These are phyloP conservation scores for Cancer borealis DNA, from an alignment of 2,888 invertebrate species.

Conservation along the genomic window DNA sequence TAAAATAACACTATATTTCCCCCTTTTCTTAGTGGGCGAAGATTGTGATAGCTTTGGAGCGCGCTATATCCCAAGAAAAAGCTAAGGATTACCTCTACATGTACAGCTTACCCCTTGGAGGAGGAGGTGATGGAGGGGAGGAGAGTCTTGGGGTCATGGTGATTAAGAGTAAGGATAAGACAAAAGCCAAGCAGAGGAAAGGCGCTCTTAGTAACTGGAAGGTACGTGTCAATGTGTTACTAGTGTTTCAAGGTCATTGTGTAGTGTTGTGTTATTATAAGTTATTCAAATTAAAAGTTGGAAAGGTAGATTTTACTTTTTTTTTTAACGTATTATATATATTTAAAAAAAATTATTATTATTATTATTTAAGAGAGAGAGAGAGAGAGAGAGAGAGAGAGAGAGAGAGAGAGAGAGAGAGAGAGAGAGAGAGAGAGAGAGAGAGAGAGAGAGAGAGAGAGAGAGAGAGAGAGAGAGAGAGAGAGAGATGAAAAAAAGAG, in stretches of 20 bases:
- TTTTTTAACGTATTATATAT: no score
- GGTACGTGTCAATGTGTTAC: constrained; percentile 82
- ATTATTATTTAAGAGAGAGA: no score
- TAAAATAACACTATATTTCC: neutral
- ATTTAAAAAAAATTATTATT: no score
- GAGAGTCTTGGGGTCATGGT: constrained; percentile 93
- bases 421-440: no score
- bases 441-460: no score
- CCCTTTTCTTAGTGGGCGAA: constrained; percentile 92
- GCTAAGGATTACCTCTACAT: constrained; percentile 95
- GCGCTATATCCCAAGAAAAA: constrained; percentile 94
- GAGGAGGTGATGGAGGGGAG: constrained; percentile 85
- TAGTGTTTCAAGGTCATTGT: neutral
- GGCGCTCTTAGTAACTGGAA: constrained; percentile 99
- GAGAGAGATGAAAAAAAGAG: no score
- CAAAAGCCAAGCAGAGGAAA: constrained; percentile 96
- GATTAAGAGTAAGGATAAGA: constrained; percentile 97
- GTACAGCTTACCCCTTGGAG: constrained; percentile 92
- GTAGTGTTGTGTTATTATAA: neutral
- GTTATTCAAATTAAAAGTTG: neutral
- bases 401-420: no score
- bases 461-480: no score
- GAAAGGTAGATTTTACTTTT: no score
- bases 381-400: no score
- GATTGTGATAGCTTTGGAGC: constrained; percentile 96